Conservation (phyloP, 2,797 vertebrate genomes). For the Trachops cirrhosus region DNA sequence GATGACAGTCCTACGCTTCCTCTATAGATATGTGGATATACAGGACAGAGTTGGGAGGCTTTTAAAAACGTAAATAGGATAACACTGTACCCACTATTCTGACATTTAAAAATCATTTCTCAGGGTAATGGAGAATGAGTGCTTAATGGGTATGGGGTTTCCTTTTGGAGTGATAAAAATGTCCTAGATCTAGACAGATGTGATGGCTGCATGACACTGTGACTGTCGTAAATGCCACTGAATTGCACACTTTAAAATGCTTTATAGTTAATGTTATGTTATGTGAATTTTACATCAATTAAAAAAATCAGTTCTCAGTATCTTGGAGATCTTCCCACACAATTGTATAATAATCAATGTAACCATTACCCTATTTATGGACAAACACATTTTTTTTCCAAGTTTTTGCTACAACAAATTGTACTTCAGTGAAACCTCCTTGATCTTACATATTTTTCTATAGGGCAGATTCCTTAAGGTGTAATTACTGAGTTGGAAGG, state of each 20-base stretch:
- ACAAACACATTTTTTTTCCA: not conserved
- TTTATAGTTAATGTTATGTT: not conserved
- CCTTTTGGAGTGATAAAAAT: not conserved
- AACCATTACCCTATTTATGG: not conserved
- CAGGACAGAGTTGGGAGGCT: not conserved
- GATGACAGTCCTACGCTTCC: fast-evolving
- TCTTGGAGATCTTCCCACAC: not conserved
- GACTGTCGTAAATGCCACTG: not conserved
- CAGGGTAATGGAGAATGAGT: not conserved
- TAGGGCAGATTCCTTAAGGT: not conserved
- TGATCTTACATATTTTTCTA: not conserved
- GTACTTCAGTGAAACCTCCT: not conserved
- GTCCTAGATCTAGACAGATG: not conserved
- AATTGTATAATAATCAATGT: not conserved
- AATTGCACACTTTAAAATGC: not conserved
- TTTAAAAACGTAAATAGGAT: not conserved
- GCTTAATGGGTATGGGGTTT: not conserved
- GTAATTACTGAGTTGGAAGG: not conserved
- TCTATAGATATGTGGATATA: not conserved
- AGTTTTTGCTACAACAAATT: not conserved
- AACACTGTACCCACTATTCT: not conserved
- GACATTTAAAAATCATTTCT: not conserved
- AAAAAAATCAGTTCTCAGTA: not conserved
- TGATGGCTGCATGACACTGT: not conserved
- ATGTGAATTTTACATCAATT: not conserved